These are phyloP conservation scores for Ditylenchus dipsaci DNA, from an alignment of 1,140 invertebrate species.

Conservation along the genomic window DNA sequence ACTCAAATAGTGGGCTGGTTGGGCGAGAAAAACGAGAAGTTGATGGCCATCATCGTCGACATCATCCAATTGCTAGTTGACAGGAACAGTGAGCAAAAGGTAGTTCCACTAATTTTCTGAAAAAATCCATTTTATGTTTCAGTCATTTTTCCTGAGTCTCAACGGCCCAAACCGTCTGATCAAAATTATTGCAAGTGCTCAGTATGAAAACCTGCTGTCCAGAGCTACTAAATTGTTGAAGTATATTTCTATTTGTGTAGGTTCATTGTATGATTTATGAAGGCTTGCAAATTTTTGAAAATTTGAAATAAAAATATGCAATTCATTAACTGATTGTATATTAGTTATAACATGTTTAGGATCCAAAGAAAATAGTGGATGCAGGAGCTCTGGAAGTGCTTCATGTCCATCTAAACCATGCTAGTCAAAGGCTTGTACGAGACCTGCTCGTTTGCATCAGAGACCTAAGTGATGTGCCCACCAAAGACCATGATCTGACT, in stretches of 20 bases:
- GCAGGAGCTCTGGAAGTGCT: slow-evolving; percentile 37
- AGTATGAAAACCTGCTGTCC: slow-evolving; percentile 29
- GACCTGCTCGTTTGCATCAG: slow-evolving; percentile 33
- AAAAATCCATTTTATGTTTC: slow-evolving; percentile 13
- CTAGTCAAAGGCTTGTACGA: slow-evolving; percentile 32
- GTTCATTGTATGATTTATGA: slow-evolving; percentile 1
- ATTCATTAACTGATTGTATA: slow-evolving; percentile 20
- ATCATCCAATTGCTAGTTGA: slow-evolving; percentile 31
- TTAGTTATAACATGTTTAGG: slow-evolving; percentile 17
- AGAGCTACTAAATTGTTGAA: slow-evolving; percentile 25
- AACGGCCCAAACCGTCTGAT: slow-evolving; percentile 32
- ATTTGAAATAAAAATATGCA: slow-evolving; percentile 9
- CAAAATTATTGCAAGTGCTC: slow-evolving; percentile 26
- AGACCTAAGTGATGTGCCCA: slow-evolving; percentile 28
- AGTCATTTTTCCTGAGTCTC: slow-evolving; percentile 35
- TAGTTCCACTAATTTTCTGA: slow-evolving; percentile 12
- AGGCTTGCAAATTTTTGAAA: neutral
- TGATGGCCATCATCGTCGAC: slow-evolving; percentile 33
- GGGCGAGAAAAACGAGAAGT: slow-evolving; percentile 38
- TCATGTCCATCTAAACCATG: slow-evolving; percentile 35
- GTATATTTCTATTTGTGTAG: slow-evolving; percentile 30
- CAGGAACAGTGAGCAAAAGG: slow-evolving; percentile 38
- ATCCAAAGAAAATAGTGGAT: slow-evolving; percentile 29
- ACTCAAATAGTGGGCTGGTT: slow-evolving; percentile 29
- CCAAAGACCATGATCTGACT: slow-evolving; percentile 15